A percentile compares a stretch with the other conserved stretches of the same genome.
Conservation (phyloP, 2,888 invertebrate species). For the Drosophila greeni region DNA sequence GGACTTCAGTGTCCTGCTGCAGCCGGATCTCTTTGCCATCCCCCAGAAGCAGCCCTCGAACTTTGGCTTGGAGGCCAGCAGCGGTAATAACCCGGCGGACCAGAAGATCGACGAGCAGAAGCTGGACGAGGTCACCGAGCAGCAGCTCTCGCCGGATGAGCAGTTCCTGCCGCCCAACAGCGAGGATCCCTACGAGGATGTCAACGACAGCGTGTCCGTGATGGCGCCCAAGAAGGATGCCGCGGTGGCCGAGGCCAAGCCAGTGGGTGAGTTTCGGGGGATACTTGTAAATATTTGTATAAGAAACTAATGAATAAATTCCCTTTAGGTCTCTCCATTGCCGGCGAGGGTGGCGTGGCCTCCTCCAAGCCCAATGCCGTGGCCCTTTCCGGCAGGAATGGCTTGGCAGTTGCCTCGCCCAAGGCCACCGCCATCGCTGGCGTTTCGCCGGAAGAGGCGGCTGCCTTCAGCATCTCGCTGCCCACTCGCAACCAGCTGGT, state of each 20-base stretch:
- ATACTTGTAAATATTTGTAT: rapidly evolving
- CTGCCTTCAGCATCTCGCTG: slow-evolving; percentile 75
- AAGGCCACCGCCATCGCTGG: slow-evolving; percentile 88
- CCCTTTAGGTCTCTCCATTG: slow-evolving; percentile 82
- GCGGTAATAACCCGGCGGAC: slow-evolving; percentile 53
- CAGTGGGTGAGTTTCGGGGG: slow-evolving; percentile 81
- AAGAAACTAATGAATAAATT: no score
- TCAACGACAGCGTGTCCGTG: slow-evolving; percentile 78
- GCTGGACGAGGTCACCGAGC: slow-evolving; percentile 70
- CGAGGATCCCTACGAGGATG: slow-evolving; percentile 77
- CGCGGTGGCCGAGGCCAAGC: slow-evolving; percentile 87
- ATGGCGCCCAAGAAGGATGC: slow-evolving; percentile 82
- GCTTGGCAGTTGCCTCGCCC: slow-evolving; percentile 85
- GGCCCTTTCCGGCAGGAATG: slow-evolving; percentile 85
- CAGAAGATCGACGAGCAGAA: slow-evolving; percentile 65
- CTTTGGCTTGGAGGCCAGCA: slow-evolving; percentile 54
- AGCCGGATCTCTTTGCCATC: slow-evolving; percentile 71
- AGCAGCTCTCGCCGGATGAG: slow-evolving; percentile 64
- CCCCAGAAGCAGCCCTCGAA: slow-evolving; percentile 61
- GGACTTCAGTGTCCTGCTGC: slow-evolving; percentile 80
- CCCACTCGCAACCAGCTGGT: slow-evolving; percentile 75
- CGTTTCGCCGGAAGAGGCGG: slow-evolving; percentile 79
- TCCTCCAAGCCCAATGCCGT: slow-evolving; percentile 86
- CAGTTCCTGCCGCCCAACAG: slow-evolving; percentile 73
- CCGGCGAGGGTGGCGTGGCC: slow-evolving; percentile 85